Evolutionary conservation across 2,888 invertebrate species (phyloP).

Genomic region (Dione vanillae): DNA sequence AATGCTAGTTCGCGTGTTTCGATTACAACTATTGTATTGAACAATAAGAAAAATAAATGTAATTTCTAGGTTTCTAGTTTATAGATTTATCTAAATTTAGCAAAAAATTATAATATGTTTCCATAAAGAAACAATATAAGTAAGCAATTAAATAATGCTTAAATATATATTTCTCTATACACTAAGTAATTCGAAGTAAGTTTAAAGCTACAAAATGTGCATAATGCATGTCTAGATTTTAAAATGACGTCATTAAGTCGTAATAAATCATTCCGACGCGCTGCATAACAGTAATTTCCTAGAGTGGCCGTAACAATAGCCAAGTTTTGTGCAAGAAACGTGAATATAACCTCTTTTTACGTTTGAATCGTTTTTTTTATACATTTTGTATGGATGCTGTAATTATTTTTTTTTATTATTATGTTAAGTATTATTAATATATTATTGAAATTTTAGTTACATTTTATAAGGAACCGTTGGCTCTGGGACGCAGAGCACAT

Average conservation of each 20-base stretch:
- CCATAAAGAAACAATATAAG: no score
- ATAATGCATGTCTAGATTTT: conserved; percentile 37
- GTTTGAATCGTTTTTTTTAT: conserved; percentile 36
- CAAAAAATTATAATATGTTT: no score
- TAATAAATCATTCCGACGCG: conserved; percentile 47
- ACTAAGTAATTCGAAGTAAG: conserved; percentile 11
- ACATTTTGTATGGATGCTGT: background rate
- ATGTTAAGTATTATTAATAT: no score
- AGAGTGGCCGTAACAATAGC: conserved; percentile 44
- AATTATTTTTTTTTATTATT: background rate
- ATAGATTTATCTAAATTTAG: no score
- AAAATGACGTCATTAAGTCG: conserved; percentile 45
- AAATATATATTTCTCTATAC: background rate
- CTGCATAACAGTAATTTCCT: conserved; percentile 45
- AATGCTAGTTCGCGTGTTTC: no score
- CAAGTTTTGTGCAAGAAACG: conserved; percentile 38
- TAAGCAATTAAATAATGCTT: conserved; percentile 5
- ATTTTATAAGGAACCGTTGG: no score
- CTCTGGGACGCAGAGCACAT: no score
- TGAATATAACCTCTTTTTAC: conserved; percentile 35
- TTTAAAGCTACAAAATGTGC: conserved; percentile 29
- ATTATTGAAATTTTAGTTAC: no score
- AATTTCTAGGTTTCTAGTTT: no score
- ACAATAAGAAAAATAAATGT: no score
- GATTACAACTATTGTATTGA: no score